Evolutionary conservation across 2,888 invertebrate genomes (phyloP), one percentile per base, ranked within the genome.

Genomic region (Emesis russula): DNA sequence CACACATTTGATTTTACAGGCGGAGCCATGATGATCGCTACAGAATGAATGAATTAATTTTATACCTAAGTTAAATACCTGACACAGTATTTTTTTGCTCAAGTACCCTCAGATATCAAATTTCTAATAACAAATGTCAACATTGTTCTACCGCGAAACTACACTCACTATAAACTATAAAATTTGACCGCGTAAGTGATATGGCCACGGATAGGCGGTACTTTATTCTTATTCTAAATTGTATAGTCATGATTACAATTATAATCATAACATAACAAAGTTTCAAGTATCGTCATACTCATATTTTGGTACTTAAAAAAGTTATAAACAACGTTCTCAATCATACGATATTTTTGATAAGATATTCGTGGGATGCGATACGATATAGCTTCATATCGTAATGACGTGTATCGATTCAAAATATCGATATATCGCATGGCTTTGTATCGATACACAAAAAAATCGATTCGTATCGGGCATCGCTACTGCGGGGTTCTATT

Each of bases 391-490:
- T 63, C 66, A 70, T 83, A 73, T 73, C 73, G 73, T 73, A 66
- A 41, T 33, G 81, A 38, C 41, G 66, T 66, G 81, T 81, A 81
- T 81, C 81, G 81, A 81, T 81, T 15, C 75, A 81, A 81, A 81
- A 81, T 81, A 81, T 81, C 81, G 81, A 81, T 74, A 81, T 81
- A 81, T 81, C 81, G 74, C 81, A 81, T 81, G 6, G 81, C 74
- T 74, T 74, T 81, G 81, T 81, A 81, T 81, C 81, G 74, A 81
- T 81, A 81, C 81, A 75, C n/a, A 11, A 81, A 38, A 82, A 79
- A 25, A 79, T 82, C 75, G 75, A 75, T 82, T 75, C 73, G 75
- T 82, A 53, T 76, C 58, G 76, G 31, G 48, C 48, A 53, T 53
- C 53, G 53, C 53, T 53, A 53, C n/a, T n/a, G n/a, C n/a, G n/a